A percentile compares a stretch with the other conserved stretches of the same genome.
These are phyloP conservation scores for Subacronicta megacephala DNA, from an alignment of 2,888 invertebrate species.

Conservation along the genomic window DNA sequence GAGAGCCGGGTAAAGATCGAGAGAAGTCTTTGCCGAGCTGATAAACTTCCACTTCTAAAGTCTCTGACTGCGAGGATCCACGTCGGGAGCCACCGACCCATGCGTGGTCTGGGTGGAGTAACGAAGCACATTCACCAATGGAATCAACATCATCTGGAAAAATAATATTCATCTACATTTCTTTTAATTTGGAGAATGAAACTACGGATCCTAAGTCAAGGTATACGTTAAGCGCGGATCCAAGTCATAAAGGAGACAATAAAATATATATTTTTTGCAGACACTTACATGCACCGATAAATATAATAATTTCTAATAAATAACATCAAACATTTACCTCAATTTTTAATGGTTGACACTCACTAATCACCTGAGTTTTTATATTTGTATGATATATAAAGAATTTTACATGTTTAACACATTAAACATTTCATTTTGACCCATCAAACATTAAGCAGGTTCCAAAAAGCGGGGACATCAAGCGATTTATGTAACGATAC, in stretches of 20 bases:
- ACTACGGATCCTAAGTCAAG: conserved; percentile 50
- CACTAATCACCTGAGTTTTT: conserved; percentile 41
- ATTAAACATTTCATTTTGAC: conserved; percentile 11
- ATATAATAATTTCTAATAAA: conserved; percentile 11
- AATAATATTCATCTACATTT: conserved; percentile 19
- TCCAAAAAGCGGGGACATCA: conserved; percentile 38
- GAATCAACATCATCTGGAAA: conserved; percentile 92
- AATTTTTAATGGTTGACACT: conserved; percentile 53
- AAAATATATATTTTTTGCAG: conserved; percentile 14
- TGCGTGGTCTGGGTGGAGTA: conserved; percentile 96
- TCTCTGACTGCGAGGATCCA: conserved; percentile 97
- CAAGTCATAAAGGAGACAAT: conserved; percentile 41
- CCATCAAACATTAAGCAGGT: conserved; percentile 35
- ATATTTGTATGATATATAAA: conserved; percentile 2
- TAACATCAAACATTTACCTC: conserved; percentile 28
- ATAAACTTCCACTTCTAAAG: conserved; percentile 95
- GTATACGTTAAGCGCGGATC: conserved; percentile 59
- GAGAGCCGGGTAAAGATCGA: conserved; percentile 95
- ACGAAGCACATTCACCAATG: conserved; percentile 93
- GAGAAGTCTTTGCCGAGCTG: conserved; percentile 96
- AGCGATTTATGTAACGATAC: conserved; percentile 24
- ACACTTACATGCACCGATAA: conserved; percentile 29
- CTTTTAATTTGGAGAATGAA: conserved; percentile 11
- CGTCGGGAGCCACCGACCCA: conserved; percentile 94
- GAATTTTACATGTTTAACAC: background rate